phyloP scores from a whole-genome alignment of 2,113 vertebrate genomes.

The Edolisoma coerulescens region DNA sequence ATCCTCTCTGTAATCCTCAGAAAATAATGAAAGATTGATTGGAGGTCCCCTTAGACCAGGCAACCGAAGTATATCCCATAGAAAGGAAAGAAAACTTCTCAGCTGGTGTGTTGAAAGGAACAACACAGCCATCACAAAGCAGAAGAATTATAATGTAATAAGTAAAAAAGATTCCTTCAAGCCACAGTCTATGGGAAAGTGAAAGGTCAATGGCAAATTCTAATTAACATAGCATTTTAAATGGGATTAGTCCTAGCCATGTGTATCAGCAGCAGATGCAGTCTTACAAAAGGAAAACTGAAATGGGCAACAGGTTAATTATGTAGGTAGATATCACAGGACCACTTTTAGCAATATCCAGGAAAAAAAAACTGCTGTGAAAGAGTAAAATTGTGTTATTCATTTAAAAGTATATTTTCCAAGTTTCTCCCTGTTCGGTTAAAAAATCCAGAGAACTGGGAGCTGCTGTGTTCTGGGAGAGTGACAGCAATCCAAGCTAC shows the following conservation, averaged over 20 bases:
- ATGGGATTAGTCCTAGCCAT: background rate
- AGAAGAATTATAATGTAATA: background rate
- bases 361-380: background rate
- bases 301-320: slow-evolving; percentile 7
- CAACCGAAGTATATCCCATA: background rate
- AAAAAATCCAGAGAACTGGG: background rate
- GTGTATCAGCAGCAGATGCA: background rate
- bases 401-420: background rate
- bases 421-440: background rate
- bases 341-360: background rate
- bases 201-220: slow-evolving; percentile 6
- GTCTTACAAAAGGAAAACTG: background rate
- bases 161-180: background rate
- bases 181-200: background rate
- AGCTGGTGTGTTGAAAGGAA: background rate
- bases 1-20: background rate
- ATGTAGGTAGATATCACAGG: background rate
- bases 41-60: background rate
- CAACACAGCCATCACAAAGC: background rate
- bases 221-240: slow-evolving; percentile 15
- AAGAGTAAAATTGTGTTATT: background rate
- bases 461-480: background rate
- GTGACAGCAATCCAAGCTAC: background rate
- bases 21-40: background rate
- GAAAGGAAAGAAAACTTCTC: background rate